Evolutionary conservation across 2,888 invertebrate species (phyloP).

Genomic region (Leptodirus hochenwartii): DNA sequence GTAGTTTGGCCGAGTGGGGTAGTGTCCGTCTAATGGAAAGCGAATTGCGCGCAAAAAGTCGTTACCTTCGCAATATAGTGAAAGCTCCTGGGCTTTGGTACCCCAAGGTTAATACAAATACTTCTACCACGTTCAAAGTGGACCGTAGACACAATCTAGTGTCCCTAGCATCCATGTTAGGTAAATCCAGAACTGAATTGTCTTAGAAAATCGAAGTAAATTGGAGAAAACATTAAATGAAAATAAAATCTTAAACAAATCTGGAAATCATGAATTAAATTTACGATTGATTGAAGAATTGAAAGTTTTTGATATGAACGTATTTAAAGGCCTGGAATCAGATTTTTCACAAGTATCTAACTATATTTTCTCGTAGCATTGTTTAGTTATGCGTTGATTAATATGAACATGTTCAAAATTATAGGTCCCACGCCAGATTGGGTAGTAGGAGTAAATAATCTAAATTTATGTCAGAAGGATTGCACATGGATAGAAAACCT

Average conservation of each 20-base stretch:
- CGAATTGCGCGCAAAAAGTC: slow-evolving; percentile 70
- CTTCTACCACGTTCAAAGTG: slow-evolving; percentile 63
- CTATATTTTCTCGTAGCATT: no score
- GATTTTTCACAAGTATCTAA: no score
- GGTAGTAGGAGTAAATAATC: slow-evolving; percentile 82
- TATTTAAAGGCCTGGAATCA: no score
- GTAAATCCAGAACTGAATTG: slow-evolving; percentile 31
- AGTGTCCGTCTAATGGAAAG: slow-evolving; percentile 74
- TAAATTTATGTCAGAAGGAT: slow-evolving; percentile 75
- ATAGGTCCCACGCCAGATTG: slow-evolving; percentile 93
- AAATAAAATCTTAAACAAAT: no score
- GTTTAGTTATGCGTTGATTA: no score
- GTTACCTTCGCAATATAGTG: slow-evolving; percentile 61
- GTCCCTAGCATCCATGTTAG: slow-evolving; percentile 76
- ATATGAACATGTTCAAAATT: no score
- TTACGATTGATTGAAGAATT: no score
- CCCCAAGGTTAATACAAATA: slow-evolving; percentile 71
- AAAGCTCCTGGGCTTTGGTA: slow-evolving; percentile 83
- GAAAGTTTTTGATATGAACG: no score
- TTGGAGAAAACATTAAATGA: no score
- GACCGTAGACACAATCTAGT: slow-evolving; percentile 73
- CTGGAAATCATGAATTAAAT: no score
- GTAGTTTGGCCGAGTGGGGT: slow-evolving; percentile 72
- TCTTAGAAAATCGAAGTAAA: no score
- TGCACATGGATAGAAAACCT: slow-evolving; percentile 82